Conservation (phyloP, 2,888 invertebrate genomes). For the Cerastis rubricosa region DNA sequence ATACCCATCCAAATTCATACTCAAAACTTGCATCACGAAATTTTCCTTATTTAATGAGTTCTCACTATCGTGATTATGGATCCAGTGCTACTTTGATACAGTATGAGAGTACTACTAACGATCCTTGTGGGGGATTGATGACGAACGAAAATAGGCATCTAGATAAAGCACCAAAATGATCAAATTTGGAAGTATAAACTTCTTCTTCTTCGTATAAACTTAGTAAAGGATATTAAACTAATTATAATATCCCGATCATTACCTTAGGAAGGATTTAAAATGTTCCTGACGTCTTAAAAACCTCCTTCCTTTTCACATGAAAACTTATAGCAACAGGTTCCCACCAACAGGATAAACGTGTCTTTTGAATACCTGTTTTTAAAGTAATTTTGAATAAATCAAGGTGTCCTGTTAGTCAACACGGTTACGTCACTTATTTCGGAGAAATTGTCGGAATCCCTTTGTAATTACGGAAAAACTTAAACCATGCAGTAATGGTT, state of each 20-base stretch:
- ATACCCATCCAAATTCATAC: too few species aligned
- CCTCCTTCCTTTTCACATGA: slow-evolving; percentile 19
- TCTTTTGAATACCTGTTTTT: slow-evolving; percentile 40
- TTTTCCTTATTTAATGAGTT: too few species aligned
- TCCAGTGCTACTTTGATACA: not conserved
- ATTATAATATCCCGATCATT: not conserved
- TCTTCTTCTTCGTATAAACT: not conserved
- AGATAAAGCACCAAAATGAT: not conserved
- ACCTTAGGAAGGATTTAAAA: slow-evolving; percentile 19
- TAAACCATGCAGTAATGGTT: slow-evolving; percentile 5
- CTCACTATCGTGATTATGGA: not conserved
- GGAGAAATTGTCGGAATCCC: slow-evolving; percentile 34
- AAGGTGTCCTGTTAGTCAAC: slow-evolving; percentile 9
- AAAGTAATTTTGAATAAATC: slow-evolving; percentile 38
- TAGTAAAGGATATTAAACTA: not conserved
- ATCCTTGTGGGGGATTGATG: not conserved
- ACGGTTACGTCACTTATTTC: slow-evolving; percentile 37
- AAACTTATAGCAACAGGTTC: slow-evolving; percentile 43
- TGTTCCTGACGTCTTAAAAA: slow-evolving; percentile 2
- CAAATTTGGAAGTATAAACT: too few species aligned
- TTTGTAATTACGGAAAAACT: slow-evolving; percentile 26
- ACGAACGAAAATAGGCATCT: not conserved
- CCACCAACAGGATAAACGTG: slow-evolving; percentile 46
- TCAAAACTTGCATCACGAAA: too few species aligned
- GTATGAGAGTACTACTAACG: not conserved